Base-by-base conservation (phyloP, 2,888 invertebrate species). In the Perdita meconis region DNA sequence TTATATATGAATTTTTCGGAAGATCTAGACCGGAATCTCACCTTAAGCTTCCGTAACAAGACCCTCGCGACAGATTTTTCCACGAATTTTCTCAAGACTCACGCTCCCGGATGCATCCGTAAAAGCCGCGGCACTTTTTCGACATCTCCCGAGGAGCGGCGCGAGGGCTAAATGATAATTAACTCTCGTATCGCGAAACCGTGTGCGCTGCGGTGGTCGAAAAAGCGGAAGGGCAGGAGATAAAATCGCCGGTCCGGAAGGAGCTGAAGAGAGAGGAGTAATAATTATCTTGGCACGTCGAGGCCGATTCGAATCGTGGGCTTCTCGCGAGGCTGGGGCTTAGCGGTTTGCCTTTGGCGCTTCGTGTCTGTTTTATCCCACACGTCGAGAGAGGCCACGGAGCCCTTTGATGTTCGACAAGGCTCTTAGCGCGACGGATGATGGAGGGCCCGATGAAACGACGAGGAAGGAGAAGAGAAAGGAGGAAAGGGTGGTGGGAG, bases 361-460 rank as follows among this genome's bases (percentile, higher is more conserved):
- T 75, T 82, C 82, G 66, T 78, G 78, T 72, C 82, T 84, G 68
- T 82, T 82, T 82, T 71, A 82, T 80, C 63, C 40, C 60, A 22
- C 67, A 55, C 61, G 67, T 57, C 59, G 66, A 73, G 70, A 66
- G 61, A 68, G 47, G 66, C 50, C 60, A 73, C 59, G 78, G 60
- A 60, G 68, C 70, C 57, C 83, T 86, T 87, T 87, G 87, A 87
- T 83, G 81, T 84, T 82, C 64, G 63, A 74, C 77, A 76, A 80
- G 83, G 83, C 83, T 85, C 82, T 83, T 80, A 70, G 65, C 72
- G 42, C 78, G 84, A 63, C 65, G 76, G 65, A 68, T 55, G 85
- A 76, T 66, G 70, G 73, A 68, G 68, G 70, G 68, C 60, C 59
- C 44, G 65, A 36, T 59, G 63, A 76, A 64, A 77, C 53, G 74